A percentile compares a stretch with the other conserved stretches of the same genome.
phyloP scores from a whole-genome alignment of 2,113 vertebrate genomes.

The Gobio gobio region DNA sequence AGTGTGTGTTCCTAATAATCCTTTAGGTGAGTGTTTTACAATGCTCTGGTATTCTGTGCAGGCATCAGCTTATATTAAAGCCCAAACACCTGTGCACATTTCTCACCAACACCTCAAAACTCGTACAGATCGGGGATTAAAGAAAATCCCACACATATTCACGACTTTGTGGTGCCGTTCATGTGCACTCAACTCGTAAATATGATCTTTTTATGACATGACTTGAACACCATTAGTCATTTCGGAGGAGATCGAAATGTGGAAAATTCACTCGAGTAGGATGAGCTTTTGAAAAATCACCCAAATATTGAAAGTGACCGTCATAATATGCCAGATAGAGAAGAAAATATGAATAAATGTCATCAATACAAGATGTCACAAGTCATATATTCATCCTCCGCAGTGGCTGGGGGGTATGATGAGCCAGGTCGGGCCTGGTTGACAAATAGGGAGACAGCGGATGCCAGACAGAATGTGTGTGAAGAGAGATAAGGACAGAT shows the following conservation, averaged over 20 bases:
- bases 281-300: background rate
- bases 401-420: background rate
- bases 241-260: background rate
- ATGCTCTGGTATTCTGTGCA: too few relatives aligned
- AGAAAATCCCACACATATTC: too few relatives aligned
- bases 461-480: background rate
- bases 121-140: too few relatives aligned
- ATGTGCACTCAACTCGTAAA: too few relatives aligned
- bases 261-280: background rate
- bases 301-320: slow-evolving; percentile 14
- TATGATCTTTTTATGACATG: too few relatives aligned
- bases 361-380: background rate
- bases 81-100: too few relatives aligned
- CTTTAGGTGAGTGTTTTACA: too few relatives aligned
- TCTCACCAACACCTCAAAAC: too few relatives aligned
- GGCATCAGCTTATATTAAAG: too few relatives aligned
- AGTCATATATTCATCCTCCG: background rate
- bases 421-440: background rate
- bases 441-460: too few relatives aligned
- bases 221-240: background rate
- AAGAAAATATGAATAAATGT: background rate
- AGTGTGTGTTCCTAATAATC: too few relatives aligned
- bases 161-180: too few relatives aligned
- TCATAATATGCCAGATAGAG: background rate
- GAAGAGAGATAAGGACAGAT: background rate